Conservation (phyloP, 2,113 vertebrate species). For the Nicator chloris region DNA sequence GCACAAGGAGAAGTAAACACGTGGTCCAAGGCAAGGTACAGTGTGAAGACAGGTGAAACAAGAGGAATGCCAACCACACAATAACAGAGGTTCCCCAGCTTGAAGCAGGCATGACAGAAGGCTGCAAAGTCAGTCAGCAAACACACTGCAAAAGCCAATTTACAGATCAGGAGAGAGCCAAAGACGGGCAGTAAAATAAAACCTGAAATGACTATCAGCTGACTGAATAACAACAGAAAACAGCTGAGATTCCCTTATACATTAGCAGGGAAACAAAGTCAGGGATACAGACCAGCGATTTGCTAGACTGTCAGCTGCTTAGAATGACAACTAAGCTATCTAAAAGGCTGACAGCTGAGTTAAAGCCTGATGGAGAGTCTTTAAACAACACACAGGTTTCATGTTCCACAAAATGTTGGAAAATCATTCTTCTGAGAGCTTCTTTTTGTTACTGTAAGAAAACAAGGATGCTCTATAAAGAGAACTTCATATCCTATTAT, state of each 20-base stretch:
- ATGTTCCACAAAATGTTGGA: not conserved
- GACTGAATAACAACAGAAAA: not conserved
- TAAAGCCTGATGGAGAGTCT: not conserved
- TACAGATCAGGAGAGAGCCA: not conserved
- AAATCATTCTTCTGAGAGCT: not conserved
- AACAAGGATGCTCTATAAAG: not conserved
- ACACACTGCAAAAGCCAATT: not conserved
- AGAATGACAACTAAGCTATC: not conserved
- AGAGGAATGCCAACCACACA: not conserved
- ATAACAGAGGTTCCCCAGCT: not conserved
- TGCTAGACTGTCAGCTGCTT: not conserved
- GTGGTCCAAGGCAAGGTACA: not conserved
- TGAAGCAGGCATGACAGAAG: not conserved
- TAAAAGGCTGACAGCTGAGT: not conserved
- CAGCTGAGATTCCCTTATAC: not conserved
- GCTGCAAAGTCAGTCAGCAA: not conserved
- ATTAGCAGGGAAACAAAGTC: not conserved
- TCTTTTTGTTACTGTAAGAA: not conserved
- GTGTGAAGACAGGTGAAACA: not conserved
- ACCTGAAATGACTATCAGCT: not conserved
- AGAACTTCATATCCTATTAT: not conserved
- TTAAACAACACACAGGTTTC: not conserved
- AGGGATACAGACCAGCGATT: not conserved
- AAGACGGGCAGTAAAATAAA: not conserved
- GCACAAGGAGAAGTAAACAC: not conserved